Conservation (phyloP, 2,888 invertebrate species). For the Chaitophorus viminalis region DNA sequence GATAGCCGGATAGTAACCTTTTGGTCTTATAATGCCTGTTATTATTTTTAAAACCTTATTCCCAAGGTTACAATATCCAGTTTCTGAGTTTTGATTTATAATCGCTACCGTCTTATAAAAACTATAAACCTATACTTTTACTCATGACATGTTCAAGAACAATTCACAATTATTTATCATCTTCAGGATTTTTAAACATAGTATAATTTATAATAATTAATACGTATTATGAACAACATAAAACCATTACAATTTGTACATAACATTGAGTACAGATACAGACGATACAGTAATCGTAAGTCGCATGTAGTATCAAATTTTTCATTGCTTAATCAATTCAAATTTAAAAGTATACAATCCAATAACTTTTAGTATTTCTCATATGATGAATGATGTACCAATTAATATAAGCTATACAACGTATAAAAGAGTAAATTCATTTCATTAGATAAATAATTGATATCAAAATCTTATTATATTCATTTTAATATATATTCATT, state of each 20-base stretch:
- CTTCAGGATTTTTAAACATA: background rate
- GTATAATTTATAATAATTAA: background rate
- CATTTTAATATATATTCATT: no score
- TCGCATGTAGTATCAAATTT: no score
- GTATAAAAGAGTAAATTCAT: no score
- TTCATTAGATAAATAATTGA: no score
- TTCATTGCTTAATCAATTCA: background rate
- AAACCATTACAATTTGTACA: no score
- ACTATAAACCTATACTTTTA: slow-evolving; percentile 41
- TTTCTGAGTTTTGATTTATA: slow-evolving; percentile 52
- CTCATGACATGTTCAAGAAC: background rate
- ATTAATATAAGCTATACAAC: no score
- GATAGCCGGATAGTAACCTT: slow-evolving; percentile 11
- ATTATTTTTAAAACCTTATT: slow-evolving; percentile 44
- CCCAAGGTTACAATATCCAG: background rate
- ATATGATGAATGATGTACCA: no score
- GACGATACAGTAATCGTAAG: no score
- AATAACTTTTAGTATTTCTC: background rate
- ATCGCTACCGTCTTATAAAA: slow-evolving; percentile 47
- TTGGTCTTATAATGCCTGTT: slow-evolving; percentile 43
- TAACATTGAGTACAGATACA: no score
- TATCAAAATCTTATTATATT: no score
- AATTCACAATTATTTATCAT: slow-evolving; percentile 30
- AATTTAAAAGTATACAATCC: background rate
- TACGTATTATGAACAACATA: background rate